Evolutionary conservation across 2,888 invertebrate genomes (phyloP), one percentile per base, ranked within the genome.

Genomic region (Trissoscelio sp.): DNA sequence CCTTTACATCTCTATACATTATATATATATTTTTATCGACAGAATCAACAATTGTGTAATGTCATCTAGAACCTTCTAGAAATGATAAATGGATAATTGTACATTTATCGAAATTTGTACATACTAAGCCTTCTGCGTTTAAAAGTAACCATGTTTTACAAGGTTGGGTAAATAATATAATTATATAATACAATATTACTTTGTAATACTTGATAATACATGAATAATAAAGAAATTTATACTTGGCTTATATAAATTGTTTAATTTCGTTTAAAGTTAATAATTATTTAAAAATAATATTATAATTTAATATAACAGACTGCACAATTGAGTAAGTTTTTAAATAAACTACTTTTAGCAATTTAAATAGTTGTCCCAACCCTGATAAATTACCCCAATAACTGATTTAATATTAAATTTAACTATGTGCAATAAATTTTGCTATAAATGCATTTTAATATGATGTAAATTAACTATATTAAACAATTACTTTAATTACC

Each of bases 21-120:
- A 22, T 34, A 12, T 55, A 18, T 18, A 34, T 64, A 44, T 66
- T 5, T 44, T 53, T 78, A 58, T 64, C 12, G 39, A 73, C 16
- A 84, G 34, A 72, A 74, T 82, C 64, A 83, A 75, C 80, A 66
- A 60, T 51, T 70, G 14, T 39, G 60, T 82, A 83, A 83, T 69
- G 79, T 18, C 57, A 62, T 57, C 57, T 57, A 57, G 12, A 57
- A 37, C 37, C n/a, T 75, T 39, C n/a, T 79, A 79, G 74, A 46
- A 82, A 84, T 57, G 57, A 57, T 39, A 20, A 81, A 42, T 72
- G 78, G 72, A 66, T 79, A 83, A 39, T 80, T 79, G 72, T 80
- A 73, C 82, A 82, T 83, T 64, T 79, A 83, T 81, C 67, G 37
- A 67, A 48, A 48, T 24, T 53, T 39, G 16, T 44, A 44, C 44